Evolutionary conservation across 2,797 vertebrate species (phyloP), one percentile per base, ranked within the genome.

Genomic region (Odontamblyopus lacepedii): DNA sequence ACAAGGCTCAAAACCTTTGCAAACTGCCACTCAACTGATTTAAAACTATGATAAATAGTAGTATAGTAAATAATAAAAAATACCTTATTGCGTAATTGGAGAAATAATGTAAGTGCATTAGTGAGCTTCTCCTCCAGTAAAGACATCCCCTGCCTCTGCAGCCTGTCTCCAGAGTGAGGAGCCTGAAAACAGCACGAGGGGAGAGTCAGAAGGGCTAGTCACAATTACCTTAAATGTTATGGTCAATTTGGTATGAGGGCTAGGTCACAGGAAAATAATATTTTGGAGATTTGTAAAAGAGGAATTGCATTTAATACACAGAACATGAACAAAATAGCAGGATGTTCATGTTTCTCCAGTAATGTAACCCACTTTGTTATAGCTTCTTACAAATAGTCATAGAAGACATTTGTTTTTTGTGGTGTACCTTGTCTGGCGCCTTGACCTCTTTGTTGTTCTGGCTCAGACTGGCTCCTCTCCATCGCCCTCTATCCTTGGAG

Each of bases 91-190:
- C 79, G 88, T 1, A 93, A 83, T 71, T 93, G 90, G 70, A 92
- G 86, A 72, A 94, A 85, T 70, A 93, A 74, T 2, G 82, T 75
- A 23, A 95, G 89, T 0, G 89, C 87, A 6, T 92, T 89, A 5
- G 87, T 81, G 55, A 94, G 84, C 62, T 92, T 93, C 69, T 91
- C 89, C 69, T 93, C 94, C 76, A 92, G 79, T 66, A 92, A 29
- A 68, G 79, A 90, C 63, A 92, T 88, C 4, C 88, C 87, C 2
- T 79, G 81, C 55, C 87, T 77, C 72, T 90, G 83, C 53, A 44
- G 23, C 51, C 15, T 70, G 1, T 8, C 69, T 32, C 63, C 63
- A 8, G 74, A 70, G 32, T 75, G 77, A 73, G 84, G 64, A 65
- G 86, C 86, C 64, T 87, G 16, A 6, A 30, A 62, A 32, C 5